Conservation (phyloP, 1,140 invertebrate genomes). For the Vollenhovia emeryi region DNA sequence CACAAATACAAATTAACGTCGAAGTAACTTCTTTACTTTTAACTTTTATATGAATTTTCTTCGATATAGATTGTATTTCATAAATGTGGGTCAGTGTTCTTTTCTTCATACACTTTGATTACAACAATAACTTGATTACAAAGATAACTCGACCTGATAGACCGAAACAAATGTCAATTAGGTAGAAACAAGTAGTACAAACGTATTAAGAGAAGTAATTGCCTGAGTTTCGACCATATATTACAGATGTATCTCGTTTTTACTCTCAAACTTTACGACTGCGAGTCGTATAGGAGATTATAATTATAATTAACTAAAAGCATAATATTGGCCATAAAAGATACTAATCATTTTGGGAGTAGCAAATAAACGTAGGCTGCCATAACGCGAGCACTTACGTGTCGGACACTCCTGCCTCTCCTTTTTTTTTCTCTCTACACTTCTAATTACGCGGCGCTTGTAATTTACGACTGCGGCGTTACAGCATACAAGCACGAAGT, state of each 20-base stretch:
- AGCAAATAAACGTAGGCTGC: background rate
- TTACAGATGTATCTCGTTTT: background rate
- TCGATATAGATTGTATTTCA: background rate
- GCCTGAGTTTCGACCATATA: background rate
- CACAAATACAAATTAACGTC: background rate
- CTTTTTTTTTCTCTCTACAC: background rate
- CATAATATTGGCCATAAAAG: slow-evolving; percentile 15
- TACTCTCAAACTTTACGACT: background rate
- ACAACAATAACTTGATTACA: background rate
- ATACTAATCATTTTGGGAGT: background rate
- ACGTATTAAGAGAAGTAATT: background rate
- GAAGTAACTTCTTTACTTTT: background rate
- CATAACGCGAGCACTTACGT: background rate
- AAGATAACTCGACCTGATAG: background rate
- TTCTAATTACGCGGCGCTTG: slow-evolving; percentile 14
- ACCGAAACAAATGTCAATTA: background rate
- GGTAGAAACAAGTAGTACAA: background rate
- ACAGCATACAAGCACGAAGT: background rate
- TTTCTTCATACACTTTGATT: background rate
- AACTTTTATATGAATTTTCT: slow-evolving; percentile 11
- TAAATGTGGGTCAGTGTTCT: background rate
- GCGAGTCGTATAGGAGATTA: background rate
- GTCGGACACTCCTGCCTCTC: background rate
- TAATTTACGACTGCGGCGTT: slow-evolving; percentile 7
- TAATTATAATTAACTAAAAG: slow-evolving; percentile 50